phyloP scores from a whole-genome alignment of 2,888 invertebrate species.

The Drosophila meridiana region DNA sequence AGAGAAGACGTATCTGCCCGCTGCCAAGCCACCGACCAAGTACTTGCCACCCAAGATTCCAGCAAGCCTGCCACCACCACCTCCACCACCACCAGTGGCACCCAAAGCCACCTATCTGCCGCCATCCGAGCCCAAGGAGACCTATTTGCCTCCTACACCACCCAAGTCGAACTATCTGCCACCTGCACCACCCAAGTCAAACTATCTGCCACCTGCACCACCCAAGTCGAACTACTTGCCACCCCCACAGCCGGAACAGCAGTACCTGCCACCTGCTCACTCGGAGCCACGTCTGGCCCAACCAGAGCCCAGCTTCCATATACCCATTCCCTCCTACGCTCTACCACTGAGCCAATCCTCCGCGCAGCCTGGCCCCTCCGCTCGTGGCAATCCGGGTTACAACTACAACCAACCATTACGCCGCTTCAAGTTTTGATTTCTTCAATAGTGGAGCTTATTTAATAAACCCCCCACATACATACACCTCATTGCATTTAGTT shows the following conservation, averaged over 20 bases:
- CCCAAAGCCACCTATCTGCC: conserved; percentile 52
- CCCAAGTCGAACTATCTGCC: conserved; percentile 54
- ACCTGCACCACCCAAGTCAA: conserved; percentile 35
- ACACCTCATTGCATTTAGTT: conserved; percentile 40
- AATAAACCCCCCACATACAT: conserved; percentile 12
- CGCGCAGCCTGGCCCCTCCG: conserved; percentile 24
- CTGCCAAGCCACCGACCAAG: conserved; percentile 28
- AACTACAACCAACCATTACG: conserved; percentile 66
- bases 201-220: conserved; percentile 30
- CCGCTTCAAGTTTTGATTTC: conserved; percentile 57
- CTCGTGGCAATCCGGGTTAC: conserved; percentile 55
- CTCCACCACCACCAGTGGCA: conserved; percentile 50
- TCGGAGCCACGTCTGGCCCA: conserved; percentile 38
- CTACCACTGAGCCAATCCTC: conserved; percentile 59
- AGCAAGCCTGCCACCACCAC: conserved; percentile 48
- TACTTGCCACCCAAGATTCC: conserved; percentile 57
- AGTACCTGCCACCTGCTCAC: conserved; percentile 57
- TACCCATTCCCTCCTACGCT: conserved; percentile 81
- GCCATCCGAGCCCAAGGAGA: conserved; percentile 27
- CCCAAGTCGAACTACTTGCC: conserved; percentile 48
- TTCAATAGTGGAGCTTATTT: conserved; percentile 11
- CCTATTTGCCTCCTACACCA: conserved; percentile 41
- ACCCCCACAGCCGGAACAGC: conserved; percentile 42
- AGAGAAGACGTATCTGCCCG: conserved; percentile 22
- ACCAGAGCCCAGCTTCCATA: conserved; percentile 53